Evolutionary conservation across 2,888 invertebrate genomes (phyloP), one percentile per base, ranked within the genome.

Genomic region (Deilephila elpenor): DNA sequence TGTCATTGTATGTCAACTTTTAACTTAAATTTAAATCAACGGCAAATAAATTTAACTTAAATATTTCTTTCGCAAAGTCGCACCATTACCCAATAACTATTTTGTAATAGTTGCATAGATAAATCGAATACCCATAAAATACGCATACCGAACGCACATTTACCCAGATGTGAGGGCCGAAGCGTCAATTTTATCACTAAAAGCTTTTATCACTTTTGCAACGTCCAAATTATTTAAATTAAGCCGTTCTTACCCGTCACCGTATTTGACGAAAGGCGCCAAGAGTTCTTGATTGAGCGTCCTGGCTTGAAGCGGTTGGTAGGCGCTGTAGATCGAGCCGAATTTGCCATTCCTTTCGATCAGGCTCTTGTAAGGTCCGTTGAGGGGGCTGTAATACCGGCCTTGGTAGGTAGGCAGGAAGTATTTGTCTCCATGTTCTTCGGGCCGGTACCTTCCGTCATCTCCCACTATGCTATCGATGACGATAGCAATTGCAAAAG

Each of bases 401-500:
- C 79, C 80, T 71, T 84, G 82, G 60, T 78, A 20, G 84, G 82
- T 72, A 64, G 85, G 78, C 81, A 79, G 78, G 91, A 91, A 25
- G 82, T 70, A 25, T 59, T 5, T 59, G n/a, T 34, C 82, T 11
- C 89, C 90, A 71, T 89, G 86, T 29, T 82, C 75, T n/a, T 76
- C 80, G 14, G 83, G 84, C 8, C 79, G 83, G 79, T 93, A 93
- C 73, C 83, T 82, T 2, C 93, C 92, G 62, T 91, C 89, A 67
- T 90, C 83, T 7, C 93, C 88, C 70, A 20, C 14, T 5, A 34
- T 59, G 14, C 67, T 64, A 75, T 85, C 81, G 78, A 81, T 80
- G 75, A 90, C 75, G 71, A 83, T 85, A 76, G 80, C 81, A 59
- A 89, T 64, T 37, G 83, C 84, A 53, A 83, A 75, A 75, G 86